These are phyloP conservation scores for Puffinus mauretanicus DNA, from an alignment of 2,113 vertebrate genomes.

Conservation along the genomic window DNA sequence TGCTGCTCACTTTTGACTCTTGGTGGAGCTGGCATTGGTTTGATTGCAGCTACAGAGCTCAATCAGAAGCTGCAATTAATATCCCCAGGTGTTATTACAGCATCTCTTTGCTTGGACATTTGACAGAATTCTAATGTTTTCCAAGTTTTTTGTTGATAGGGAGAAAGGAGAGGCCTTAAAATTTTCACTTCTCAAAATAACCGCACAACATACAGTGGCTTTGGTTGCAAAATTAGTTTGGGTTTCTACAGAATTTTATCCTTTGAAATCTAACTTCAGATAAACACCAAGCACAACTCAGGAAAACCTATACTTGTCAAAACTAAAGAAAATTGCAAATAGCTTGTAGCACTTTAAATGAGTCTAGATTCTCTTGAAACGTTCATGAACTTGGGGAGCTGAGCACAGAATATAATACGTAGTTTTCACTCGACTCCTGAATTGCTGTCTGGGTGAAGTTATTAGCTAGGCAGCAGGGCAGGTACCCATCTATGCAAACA, in stretches of 20 bases:
- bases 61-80: background rate
- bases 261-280: background rate
- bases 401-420: background rate
- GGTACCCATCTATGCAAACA: background rate
- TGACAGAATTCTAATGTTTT: background rate
- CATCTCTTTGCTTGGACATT: background rate
- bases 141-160: background rate
- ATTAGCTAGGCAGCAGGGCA: background rate
- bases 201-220: background rate
- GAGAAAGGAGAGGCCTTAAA: background rate
- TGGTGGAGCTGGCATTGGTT: background rate
- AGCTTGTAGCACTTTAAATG: background rate
- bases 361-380: background rate
- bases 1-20: background rate
- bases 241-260: background rate
- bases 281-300: background rate
- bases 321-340: background rate
- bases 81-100: background rate
- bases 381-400: background rate
- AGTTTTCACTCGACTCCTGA: background rate
- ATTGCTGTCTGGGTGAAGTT: background rate
- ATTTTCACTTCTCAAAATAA: background rate
- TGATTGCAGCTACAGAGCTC: background rate
- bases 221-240: background rate
- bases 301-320: background rate